Conservation (phyloP, 2,888 invertebrate genomes). For the Thelaira solivaga region DNA sequence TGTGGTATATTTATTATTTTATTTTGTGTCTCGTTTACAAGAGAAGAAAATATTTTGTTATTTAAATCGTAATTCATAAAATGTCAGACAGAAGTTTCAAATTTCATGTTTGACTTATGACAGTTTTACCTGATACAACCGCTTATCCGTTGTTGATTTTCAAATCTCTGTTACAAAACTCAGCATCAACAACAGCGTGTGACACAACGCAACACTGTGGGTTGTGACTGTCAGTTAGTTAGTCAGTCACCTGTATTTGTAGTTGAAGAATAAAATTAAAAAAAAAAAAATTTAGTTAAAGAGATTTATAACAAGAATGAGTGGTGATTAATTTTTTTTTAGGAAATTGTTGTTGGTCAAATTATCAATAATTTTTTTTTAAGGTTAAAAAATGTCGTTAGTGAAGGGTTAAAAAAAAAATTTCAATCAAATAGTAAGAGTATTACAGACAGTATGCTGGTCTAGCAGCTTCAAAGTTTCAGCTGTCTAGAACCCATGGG, state of each 20-base stretch:
- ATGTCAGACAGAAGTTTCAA: slow-evolving; percentile 64
- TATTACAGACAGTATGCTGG: no score
- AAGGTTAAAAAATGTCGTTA: no score
- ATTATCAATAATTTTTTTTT: no score
- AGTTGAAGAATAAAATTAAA: slow-evolving; percentile 6
- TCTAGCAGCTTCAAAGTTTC: no score
- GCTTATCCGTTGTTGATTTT: slow-evolving; percentile 11
- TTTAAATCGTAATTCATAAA: slow-evolving; percentile 59
- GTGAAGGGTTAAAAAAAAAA: no score
- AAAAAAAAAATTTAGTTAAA: not conserved
- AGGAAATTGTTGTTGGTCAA: no score
- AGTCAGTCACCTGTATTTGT: slow-evolving; percentile 2
- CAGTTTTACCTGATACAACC: slow-evolving; percentile 62
- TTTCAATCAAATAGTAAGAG: no score
- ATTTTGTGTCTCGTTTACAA: not conserved
- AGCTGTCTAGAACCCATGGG: no score
- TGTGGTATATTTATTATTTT: slow-evolving; percentile 25
- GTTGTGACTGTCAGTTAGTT: slow-evolving; percentile 14
- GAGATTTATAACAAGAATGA: slow-evolving; percentile 3
- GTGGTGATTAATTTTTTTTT: not conserved
- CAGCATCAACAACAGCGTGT: slow-evolving; percentile 35
- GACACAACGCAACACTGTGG: slow-evolving; percentile 21
- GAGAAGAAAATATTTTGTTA: slow-evolving; percentile 15
- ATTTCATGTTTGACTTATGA: slow-evolving; percentile 66
- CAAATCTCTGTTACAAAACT: slow-evolving; percentile 25